Base-by-base conservation (phyloP, 2,888 invertebrate genomes). In the Aricia artaxerxes region DNA sequence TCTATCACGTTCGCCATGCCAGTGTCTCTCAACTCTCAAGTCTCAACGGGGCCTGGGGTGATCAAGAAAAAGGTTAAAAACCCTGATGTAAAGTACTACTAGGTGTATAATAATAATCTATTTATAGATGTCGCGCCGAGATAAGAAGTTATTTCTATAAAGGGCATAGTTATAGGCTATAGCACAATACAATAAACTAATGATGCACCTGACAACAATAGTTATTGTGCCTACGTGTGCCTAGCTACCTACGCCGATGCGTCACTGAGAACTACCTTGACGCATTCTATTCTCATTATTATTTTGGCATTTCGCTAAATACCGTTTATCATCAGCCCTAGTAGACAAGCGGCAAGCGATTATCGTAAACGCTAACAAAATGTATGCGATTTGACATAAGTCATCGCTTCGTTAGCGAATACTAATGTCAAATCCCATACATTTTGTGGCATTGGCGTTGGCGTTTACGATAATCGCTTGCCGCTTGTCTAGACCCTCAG, bases 121-220 rank as follows among this genome's bases (percentile, higher is more conserved):
- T 69, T 31, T 31, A 69, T 69, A 35, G 64, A 69, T 9, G 24
- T 61, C 24, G 61, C 9, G 61, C 31, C n/a, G 64, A 31, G 38
- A 44, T 44, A 44, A 73, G 40, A 3, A 16, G 40, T 44, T 44
- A 44, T 38, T 73, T 44, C 40, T 40, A 73, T 31, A 73, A 76
- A 76, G 76, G 57, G 57, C 35, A 7, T 35, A n/a, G 49, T 57
- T 24, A 24, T 24, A 24, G 24, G 24, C 24, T 24, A 24, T 24
- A 24, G 24, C 53, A 5, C 5, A 76, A 13, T 53, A 76, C 49
- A 16, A 53, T 75, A 6, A 31, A 31, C 53, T 82, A 80, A 82
- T 81, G 79, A 80, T 81, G 84, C 84, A 85, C 84, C 83, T 84
- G 85, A 81, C 79, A 84, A 82, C 83, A 83, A 82, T 82, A 80